Conservation (phyloP, 2,113 vertebrate species). For the Halcyon malimbica region DNA sequence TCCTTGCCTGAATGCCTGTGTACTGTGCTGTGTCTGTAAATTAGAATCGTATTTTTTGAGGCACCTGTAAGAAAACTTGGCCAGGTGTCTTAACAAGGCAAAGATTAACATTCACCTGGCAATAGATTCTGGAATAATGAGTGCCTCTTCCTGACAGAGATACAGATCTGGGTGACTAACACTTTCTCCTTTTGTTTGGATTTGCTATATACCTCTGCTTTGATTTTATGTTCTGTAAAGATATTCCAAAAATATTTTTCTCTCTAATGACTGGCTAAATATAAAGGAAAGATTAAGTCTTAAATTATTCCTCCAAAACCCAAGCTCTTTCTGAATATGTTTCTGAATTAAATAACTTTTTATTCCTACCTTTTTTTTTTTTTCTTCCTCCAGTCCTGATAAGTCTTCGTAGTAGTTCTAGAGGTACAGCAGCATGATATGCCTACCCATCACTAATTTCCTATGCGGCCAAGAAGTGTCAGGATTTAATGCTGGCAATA, state of each 20-base stretch:
- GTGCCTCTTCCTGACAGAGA: background rate
- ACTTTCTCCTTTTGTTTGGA: background rate
- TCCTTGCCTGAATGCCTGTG: background rate
- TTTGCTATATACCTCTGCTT: constrained; percentile 23
- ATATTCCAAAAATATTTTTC: constrained; percentile 13
- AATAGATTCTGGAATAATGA: constrained; percentile 30
- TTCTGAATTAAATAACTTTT: constrained; percentile 31
- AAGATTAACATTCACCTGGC: constrained; percentile 52
- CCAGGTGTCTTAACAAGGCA: constrained; percentile 16
- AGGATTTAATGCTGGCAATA: constrained; percentile 9
- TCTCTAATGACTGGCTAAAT: constrained; percentile 27
- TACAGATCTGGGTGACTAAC: constrained; percentile 30
- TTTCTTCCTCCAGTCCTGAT: background rate
- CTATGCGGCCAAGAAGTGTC: background rate
- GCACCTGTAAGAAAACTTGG: background rate
- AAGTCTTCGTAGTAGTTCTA: constrained; percentile 17
- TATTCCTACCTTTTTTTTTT: background rate
- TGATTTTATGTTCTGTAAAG: constrained; percentile 34
- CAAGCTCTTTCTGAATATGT: background rate
- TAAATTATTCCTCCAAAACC: constrained; percentile 16
- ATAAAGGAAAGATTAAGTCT: constrained; percentile 1
- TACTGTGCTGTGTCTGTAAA: background rate
- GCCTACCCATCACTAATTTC: constrained; percentile 11
- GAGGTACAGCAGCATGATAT: background rate
- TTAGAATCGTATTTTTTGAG: background rate